Conservation (phyloP, 2,113 vertebrate species). For the Odobenus rosmarus region DNA sequence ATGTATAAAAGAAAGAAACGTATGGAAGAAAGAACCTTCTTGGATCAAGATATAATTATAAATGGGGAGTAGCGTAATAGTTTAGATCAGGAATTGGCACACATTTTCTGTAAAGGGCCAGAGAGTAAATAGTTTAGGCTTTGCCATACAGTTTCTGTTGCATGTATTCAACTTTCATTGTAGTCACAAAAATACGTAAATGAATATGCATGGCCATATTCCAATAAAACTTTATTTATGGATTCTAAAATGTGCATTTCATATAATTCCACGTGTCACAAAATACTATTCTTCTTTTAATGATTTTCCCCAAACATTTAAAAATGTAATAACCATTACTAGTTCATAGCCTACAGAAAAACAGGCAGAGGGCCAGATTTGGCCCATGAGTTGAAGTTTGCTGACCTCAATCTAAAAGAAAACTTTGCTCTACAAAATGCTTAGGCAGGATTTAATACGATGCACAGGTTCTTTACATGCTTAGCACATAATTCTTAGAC, state of each 20-base stretch:
- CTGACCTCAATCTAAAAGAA: not conserved
- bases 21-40: not conserved
- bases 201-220: not conserved
- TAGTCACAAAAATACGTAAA: conserved; percentile 10
- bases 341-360: conserved; percentile 22
- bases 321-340: conserved; percentile 45
- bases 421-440: conserved; percentile 33
- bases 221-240: conserved; percentile 70
- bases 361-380: not conserved
- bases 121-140: conserved; percentile 64
- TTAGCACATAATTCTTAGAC: not conserved
- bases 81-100: conserved; percentile 57
- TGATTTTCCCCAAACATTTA: not conserved
- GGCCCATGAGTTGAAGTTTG: not conserved
- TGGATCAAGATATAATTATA: conserved; percentile 31
- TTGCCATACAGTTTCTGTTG: conserved; percentile 28
- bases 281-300: conserved; percentile 47
- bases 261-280: conserved; percentile 54
- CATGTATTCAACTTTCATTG: conserved; percentile 1
- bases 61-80: conserved; percentile 13
- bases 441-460: not conserved
- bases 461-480: not conserved
- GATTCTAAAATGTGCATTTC: conserved; percentile 50
- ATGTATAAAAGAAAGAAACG: not conserved
- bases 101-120: conserved; percentile 38